Percentiles rank a stretch among this genome's conserved stretches.
Evolutionary conservation across 2,888 invertebrate genomes (phyloP).

Genomic region (Eubasilissa splendida): DNA sequence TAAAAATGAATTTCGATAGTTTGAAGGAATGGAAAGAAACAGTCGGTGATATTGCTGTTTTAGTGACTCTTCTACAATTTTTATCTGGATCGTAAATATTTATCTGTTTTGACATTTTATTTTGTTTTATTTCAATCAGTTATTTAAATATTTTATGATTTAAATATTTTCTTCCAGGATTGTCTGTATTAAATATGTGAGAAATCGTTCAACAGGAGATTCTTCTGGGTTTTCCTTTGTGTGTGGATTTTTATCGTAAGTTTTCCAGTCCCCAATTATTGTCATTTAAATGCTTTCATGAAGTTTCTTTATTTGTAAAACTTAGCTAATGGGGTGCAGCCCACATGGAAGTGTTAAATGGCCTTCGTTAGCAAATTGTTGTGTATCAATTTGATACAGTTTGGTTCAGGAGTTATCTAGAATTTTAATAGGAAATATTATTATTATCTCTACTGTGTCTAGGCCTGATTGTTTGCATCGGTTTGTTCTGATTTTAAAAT

Average conservation of each 20-base stretch:
- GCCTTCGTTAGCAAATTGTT: too few relatives aligned
- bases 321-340: too few relatives aligned
- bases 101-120: constrained; percentile 38
- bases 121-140: not conserved
- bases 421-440: too few relatives aligned
- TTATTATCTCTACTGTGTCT: too few relatives aligned
- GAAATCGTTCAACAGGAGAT: constrained; percentile 83
- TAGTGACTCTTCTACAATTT: constrained; percentile 87
- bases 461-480: too few relatives aligned
- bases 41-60: constrained; percentile 74
- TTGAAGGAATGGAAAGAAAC: constrained; percentile 40
- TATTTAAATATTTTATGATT: constrained; percentile 1
- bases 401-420: too few relatives aligned
- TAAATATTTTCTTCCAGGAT: constrained; percentile 72
- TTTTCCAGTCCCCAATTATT: constrained; percentile 58
- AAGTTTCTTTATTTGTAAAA: too few relatives aligned
- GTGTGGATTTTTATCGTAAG: constrained; percentile 83
- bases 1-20: constrained; percentile 27
- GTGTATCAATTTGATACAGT: too few relatives aligned
- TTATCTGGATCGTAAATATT: constrained; percentile 87
- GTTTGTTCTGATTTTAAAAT: too few relatives aligned
- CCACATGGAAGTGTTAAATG: too few relatives aligned
- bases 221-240: constrained; percentile 84
- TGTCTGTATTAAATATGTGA: constrained; percentile 83
- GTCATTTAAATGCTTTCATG: not conserved